Evolutionary conservation across 1,140 invertebrate species (phyloP).

Genomic region (Brachionus asplanchnoidis): DNA sequence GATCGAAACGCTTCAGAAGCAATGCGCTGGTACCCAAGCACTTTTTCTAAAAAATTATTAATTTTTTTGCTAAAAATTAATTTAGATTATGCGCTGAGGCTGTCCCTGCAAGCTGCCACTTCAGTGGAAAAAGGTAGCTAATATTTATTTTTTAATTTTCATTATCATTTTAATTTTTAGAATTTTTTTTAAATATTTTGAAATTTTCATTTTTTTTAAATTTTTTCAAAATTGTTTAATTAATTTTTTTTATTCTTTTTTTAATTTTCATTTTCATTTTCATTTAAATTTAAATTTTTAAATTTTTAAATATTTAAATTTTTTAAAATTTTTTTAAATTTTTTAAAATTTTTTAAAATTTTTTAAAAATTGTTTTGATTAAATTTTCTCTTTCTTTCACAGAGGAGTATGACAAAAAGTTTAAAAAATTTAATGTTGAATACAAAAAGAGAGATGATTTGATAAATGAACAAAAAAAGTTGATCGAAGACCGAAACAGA

Average conservation of each 20-base stretch:
- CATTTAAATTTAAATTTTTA: too few relatives aligned
- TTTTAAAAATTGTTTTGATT: too few relatives aligned
- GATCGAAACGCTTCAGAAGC: slow-evolving; percentile 34
- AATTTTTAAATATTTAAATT: too few relatives aligned
- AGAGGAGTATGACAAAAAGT: slow-evolving; percentile 40
- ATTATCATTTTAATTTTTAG: background rate
- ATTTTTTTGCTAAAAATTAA: background rate
- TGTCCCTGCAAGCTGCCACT: slow-evolving; percentile 1
- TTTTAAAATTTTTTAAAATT: too few relatives aligned
- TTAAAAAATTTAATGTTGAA: slow-evolving; percentile 7
- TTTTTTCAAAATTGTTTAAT: too few relatives aligned
- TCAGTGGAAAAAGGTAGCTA: slow-evolving; percentile 34
- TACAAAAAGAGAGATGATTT: slow-evolving; percentile 28
- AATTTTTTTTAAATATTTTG: too few relatives aligned
- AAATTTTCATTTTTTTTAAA: too few relatives aligned
- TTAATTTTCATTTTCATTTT: too few relatives aligned
- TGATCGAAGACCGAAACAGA: slow-evolving; percentile 21
- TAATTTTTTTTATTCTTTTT: too few relatives aligned
- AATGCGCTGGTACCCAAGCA: slow-evolving; percentile 14
- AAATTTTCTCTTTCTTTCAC: too few relatives aligned
- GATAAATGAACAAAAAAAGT: slow-evolving; percentile 34
- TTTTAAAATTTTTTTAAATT: too few relatives aligned
- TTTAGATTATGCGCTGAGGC: slow-evolving; percentile 24
- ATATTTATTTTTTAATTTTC: background rate
- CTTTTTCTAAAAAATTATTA: background rate